A percentile compares a stretch with the other conserved stretches of the same genome.
These are phyloP conservation scores for Lophotriccus pileatus DNA, from an alignment of 2,797 vertebrate genomes.

Conservation along the genomic window DNA sequence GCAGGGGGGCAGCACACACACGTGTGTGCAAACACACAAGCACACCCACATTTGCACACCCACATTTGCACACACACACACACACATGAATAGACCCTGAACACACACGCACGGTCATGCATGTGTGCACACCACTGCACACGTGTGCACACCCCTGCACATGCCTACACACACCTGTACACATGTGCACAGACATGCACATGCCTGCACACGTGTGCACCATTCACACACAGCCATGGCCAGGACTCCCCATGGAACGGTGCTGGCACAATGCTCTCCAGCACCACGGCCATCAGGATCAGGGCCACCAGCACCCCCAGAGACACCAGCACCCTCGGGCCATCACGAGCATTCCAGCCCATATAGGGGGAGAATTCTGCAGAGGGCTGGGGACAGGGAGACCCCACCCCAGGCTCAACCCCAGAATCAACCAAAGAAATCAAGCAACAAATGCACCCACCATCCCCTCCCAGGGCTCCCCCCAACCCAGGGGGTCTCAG, in stretches of 20 bases:
- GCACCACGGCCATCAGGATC: neutral
- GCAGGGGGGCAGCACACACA: neutral
- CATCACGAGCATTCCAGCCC: neutral
- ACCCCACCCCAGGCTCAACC: neutral
- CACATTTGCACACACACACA: too few species aligned
- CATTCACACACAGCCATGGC: neutral
- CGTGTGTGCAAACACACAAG: neutral
- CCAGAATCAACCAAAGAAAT: neutral
- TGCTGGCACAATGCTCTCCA: neutral
- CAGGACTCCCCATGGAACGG: neutral
- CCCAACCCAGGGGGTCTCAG: neutral
- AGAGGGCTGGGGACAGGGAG: neutral
- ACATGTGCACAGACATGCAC: neutral
- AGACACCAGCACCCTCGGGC: neutral
- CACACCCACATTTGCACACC: too few species aligned
- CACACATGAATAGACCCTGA: neutral
- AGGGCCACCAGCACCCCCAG: neutral
- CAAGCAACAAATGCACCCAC: neutral
- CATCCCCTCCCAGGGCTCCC: neutral
- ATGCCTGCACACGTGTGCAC: neutral
- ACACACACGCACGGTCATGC: neutral
- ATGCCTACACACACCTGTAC: neutral
- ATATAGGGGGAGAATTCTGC: neutral
- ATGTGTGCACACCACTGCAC: neutral
- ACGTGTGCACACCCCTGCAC: neutral